Percentiles rank a stretch among this genome's conserved stretches.
These are phyloP conservation scores for Hydropsyche tenuis DNA, from an alignment of 1,140 invertebrate species.

Conservation along the genomic window DNA sequence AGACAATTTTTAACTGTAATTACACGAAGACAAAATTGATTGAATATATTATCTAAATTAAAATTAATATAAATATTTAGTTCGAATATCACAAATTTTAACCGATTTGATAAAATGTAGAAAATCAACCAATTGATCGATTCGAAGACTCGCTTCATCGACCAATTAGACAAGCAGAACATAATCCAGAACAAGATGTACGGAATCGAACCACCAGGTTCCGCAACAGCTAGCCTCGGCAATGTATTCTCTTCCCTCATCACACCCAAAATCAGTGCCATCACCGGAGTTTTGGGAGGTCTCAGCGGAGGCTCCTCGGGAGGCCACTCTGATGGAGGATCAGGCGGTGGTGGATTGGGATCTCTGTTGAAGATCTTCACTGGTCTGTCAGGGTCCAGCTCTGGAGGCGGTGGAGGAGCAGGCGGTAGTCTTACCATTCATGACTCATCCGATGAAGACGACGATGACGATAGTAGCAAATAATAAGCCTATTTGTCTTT, in stretches of 20 bases:
- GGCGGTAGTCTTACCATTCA: slow-evolving; percentile 56
- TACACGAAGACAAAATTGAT: too few relatives aligned
- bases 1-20: too few relatives aligned
- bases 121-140: slow-evolving; percentile 80
- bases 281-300: slow-evolving; percentile 65
- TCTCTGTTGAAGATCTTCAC: slow-evolving; percentile 58
- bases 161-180: slow-evolving; percentile 72
- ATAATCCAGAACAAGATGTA: slow-evolving; percentile 75
- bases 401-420: slow-evolving; percentile 50
- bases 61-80: too few relatives aligned
- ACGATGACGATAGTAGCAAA: slow-evolving; percentile 38
- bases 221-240: slow-evolving; percentile 57
- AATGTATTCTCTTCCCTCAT: slow-evolving; percentile 60
- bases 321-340: slow-evolving; percentile 54
- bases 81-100: too few relatives aligned
- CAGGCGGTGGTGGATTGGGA: slow-evolving; percentile 53
- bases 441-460: slow-evolving; percentile 57
- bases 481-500: neutral
- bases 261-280: slow-evolving; percentile 66
- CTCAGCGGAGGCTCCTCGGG: slow-evolving; percentile 63
- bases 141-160: slow-evolving; percentile 73
- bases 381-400: slow-evolving; percentile 56
- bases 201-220: slow-evolving; percentile 69
- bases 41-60: too few relatives aligned
- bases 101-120: slow-evolving; percentile 57